A percentile compares a stretch with the other conserved stretches of the same genome.
Conservation (phyloP, 2,113 vertebrate species). For the Ailurus styani region DNA sequence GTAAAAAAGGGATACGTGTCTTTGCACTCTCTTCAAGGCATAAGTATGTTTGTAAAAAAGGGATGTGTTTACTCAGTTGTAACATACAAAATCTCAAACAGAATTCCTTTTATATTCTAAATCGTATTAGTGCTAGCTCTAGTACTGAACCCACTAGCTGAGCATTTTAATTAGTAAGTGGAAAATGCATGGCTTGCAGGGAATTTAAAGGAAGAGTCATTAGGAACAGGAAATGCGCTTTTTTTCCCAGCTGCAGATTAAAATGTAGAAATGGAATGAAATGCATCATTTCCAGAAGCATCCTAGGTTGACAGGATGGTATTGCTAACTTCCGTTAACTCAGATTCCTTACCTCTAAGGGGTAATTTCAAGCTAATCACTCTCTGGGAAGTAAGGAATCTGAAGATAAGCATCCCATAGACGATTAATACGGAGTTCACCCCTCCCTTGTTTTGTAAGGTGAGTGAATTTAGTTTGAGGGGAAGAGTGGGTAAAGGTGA, state of each 20-base stretch:
- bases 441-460: neutral
- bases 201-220: neutral
- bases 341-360: neutral
- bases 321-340: neutral
- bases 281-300: neutral
- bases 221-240: neutral
- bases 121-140: neutral
- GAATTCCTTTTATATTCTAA: neutral
- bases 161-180: neutral
- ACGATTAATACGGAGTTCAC: neutral
- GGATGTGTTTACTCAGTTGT: neutral
- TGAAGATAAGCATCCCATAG: neutral
- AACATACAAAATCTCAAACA: neutral
- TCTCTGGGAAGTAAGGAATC: neutral
- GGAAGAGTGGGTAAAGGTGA: neutral
- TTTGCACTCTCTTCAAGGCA: neutral
- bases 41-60: neutral
- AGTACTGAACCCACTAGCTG: neutral
- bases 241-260: neutral
- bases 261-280: constrained; percentile 20
- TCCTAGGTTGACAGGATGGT: neutral
- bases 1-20: neutral
- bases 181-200: constrained; percentile 17
- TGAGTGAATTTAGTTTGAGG: neutral
- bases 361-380: neutral